phyloP scores from a whole-genome alignment of 2,888 invertebrate species.

The Gryllus longicercus region DNA sequence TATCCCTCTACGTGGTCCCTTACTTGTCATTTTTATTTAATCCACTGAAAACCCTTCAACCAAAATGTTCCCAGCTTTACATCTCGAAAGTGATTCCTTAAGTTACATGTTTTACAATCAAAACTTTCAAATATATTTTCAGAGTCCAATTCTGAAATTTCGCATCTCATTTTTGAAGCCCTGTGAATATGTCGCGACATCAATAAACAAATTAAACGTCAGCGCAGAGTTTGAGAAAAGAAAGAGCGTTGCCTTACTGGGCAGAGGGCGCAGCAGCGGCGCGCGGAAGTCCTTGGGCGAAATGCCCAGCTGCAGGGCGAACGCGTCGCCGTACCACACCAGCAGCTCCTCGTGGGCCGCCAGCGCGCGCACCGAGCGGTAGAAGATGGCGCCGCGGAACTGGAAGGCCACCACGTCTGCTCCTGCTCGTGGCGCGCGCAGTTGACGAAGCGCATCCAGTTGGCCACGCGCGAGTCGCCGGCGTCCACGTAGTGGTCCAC shows the following conservation, averaged over 20 bases:
- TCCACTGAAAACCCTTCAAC: too few species aligned
- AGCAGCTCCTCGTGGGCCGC: slow-evolving; percentile 46
- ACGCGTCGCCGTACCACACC: slow-evolving; percentile 49
- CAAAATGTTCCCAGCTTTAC: too few species aligned
- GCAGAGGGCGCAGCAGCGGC: background rate
- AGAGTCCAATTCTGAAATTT: too few species aligned
- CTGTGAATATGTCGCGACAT: too few species aligned
- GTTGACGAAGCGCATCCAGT: slow-evolving; percentile 59
- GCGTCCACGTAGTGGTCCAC: slow-evolving; percentile 48
- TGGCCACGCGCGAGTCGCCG: slow-evolving; percentile 47
- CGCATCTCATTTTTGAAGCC: too few species aligned
- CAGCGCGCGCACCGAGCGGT: slow-evolving; percentile 48
- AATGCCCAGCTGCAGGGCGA: slow-evolving; percentile 45
- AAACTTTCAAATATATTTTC: too few species aligned
- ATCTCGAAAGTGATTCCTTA: too few species aligned
- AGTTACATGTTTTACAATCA: too few species aligned
- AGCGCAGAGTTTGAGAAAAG: too few species aligned
- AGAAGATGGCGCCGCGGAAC: slow-evolving; percentile 54
- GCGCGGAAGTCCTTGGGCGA: slow-evolving; percentile 32
- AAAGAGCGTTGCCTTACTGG: slow-evolving; percentile 19
- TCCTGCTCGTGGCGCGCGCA: slow-evolving; percentile 52
- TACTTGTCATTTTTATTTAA: too few species aligned
- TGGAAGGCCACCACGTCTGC: slow-evolving; percentile 57
- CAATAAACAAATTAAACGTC: too few species aligned
- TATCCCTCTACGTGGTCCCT: too few species aligned